These are phyloP conservation scores for Dufourea novaeangliae DNA, from an alignment of 1,140 invertebrate species.

Conservation along the genomic window DNA sequence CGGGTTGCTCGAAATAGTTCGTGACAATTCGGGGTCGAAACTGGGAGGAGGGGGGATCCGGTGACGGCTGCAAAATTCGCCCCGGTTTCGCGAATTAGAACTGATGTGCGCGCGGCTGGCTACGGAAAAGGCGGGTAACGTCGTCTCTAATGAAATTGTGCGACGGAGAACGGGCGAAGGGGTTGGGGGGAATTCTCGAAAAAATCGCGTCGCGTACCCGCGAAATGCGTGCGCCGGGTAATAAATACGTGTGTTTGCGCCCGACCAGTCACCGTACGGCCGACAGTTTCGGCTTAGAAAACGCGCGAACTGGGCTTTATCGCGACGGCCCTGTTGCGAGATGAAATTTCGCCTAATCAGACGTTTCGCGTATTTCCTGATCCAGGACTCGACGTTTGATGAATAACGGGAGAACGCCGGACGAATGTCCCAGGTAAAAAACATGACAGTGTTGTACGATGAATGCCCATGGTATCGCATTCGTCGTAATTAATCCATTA, in stretches of 20 bases:
- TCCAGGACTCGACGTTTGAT: conserved; percentile 38
- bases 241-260: conserved; percentile 2
- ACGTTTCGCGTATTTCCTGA: conserved; percentile 17
- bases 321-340: conserved; percentile 27
- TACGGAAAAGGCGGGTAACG: not conserved
- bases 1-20: conserved; percentile 13
- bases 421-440: not conserved
- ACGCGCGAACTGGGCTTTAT: conserved; percentile 42
- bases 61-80: conserved; percentile 23
- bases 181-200: not conserved
- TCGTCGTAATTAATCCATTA: conserved; percentile 28
- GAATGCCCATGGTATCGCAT: not conserved
- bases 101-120: not conserved
- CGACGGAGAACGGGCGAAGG: not conserved
- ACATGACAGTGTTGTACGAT: not conserved
- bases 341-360: conserved; percentile 63
- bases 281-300: not conserved
- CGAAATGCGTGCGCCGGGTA: not conserved
- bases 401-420: not conserved
- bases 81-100: conserved; percentile 21
- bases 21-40: not conserved
- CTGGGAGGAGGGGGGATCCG: too few relatives aligned
- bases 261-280: too few relatives aligned
- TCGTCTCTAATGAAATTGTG: conserved; percentile 37
- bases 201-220: conserved; percentile 28